Conservation (phyloP, 2,888 invertebrate species). For the Philonicus albiceps region DNA sequence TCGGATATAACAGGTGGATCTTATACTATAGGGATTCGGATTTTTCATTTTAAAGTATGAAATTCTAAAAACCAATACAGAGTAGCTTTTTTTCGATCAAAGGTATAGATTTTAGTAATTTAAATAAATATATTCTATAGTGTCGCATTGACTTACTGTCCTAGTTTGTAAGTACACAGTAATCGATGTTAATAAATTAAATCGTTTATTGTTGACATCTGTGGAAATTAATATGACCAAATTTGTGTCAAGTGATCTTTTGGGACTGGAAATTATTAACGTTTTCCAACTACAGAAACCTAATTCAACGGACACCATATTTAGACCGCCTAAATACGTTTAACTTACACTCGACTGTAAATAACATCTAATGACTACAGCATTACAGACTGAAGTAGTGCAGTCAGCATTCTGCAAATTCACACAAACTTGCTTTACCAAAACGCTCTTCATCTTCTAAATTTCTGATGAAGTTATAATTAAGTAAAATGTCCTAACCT, state of each 20-base stretch:
- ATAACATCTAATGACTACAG: background rate
- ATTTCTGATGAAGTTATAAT: background rate
- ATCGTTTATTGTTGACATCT: background rate
- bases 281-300: background rate
- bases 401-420: background rate
- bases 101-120: too few species aligned
- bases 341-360: background rate
- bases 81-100: too few species aligned
- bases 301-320: background rate
- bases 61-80: too few species aligned
- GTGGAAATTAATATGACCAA: background rate
- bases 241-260: background rate
- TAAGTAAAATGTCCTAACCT: background rate
- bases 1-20: too few species aligned
- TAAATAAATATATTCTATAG: too few species aligned
- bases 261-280: background rate
- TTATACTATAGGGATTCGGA: too few species aligned
- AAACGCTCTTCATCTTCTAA: background rate
- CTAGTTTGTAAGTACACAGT: background rate
- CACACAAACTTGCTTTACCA: background rate
- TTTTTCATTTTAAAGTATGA: too few species aligned
- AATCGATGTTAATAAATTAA: background rate
- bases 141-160: too few species aligned
- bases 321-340: background rate
- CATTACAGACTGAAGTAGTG: background rate